Evolutionary conservation across 2,888 invertebrate species (phyloP), one percentile per base, ranked within the genome.

Genomic region (Orchesellides sinensis): DNA sequence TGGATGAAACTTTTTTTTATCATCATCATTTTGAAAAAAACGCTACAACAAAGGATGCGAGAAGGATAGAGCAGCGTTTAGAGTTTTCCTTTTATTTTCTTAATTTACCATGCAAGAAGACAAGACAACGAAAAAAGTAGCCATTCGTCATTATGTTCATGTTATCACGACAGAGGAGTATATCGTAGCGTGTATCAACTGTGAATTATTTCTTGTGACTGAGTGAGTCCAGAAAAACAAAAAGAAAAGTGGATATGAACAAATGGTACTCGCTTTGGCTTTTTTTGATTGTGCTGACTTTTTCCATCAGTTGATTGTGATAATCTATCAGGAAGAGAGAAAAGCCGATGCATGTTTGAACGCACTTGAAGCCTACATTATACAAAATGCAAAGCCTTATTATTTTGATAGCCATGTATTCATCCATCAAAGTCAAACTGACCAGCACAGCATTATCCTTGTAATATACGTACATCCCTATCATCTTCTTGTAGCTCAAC

Each of bases 371-470:
- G n/a, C n/a, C n/a, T n/a, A n/a, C n/a, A n/a, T n/a, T n/a, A n/a
- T n/a, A n/a, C n/a, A n/a, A 54, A 65, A 74, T 65, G 65, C 54
- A 56, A 56, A 65, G 21, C 19, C 52, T 66, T 75, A 52, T 75
- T 65, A 75, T 75, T 66, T 40, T 75, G 66, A 66, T 66, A 66
- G 75, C 66, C 66, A 66, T 75, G 75, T 75, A 66, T 6, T 21
- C 75, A 75, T 75, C 56, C 75, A 75, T 75, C 75, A 75, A 74
- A 74, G 74, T 74, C 74, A 74, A 66, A 75, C 45, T 66, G 66
- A 56, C 66, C 45, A 66, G 40, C 47, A 45, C 45, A 10, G 47
- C 14, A 29, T 17, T 23, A 5, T 32, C 35, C 21, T 45, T 25
- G 27, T 52, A 2, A 19, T 6, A n/a, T 49, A n/a, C n/a, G 49